These are phyloP conservation scores for Lepidocyrtoides sp. DNA, from an alignment of 2,888 invertebrate genomes.

Conservation along the genomic window DNA sequence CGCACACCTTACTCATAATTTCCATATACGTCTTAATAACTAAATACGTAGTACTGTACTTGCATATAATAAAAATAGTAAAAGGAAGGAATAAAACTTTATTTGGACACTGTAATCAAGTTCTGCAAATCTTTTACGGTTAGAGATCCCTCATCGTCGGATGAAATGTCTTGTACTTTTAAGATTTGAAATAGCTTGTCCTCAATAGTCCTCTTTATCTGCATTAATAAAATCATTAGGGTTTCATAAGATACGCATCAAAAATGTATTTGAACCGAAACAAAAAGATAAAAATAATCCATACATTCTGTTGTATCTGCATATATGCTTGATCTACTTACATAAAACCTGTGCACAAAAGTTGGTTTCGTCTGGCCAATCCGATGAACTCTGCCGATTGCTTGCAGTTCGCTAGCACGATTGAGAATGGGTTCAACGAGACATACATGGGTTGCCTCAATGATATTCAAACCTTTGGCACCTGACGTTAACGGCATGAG, in stretches of 20 bases:
- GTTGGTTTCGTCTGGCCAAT: constrained; percentile 92
- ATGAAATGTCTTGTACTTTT: constrained; percentile 83
- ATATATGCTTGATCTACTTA: constrained; percentile 86
- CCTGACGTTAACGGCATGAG: constrained; percentile 91
- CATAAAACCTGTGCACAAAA: constrained; percentile 91
- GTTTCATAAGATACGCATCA: not conserved
- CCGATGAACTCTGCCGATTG: constrained; percentile 92
- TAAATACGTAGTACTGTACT: too few relatives aligned
- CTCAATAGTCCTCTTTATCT: constrained; percentile 89
- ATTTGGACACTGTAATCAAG: constrained; percentile 21
- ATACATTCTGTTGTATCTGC: too few relatives aligned
- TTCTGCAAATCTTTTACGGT: constrained; percentile 86
- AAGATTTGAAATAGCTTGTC: constrained; percentile 89
- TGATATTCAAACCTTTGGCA: constrained; percentile 93
- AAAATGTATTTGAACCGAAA: not conserved
- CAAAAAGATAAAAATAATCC: too few relatives aligned
- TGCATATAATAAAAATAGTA: not conserved
- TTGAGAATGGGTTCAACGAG: constrained; percentile 92
- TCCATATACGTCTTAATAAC: too few relatives aligned
- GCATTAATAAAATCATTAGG: constrained; percentile 7
- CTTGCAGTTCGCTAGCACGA: constrained; percentile 92
- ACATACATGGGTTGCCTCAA: constrained; percentile 93
- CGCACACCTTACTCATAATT: too few relatives aligned
- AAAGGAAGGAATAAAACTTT: not conserved
- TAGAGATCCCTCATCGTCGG: constrained; percentile 84